Conservation (phyloP, 2,113 vertebrate species). For the Oreotragus oreotragus region DNA sequence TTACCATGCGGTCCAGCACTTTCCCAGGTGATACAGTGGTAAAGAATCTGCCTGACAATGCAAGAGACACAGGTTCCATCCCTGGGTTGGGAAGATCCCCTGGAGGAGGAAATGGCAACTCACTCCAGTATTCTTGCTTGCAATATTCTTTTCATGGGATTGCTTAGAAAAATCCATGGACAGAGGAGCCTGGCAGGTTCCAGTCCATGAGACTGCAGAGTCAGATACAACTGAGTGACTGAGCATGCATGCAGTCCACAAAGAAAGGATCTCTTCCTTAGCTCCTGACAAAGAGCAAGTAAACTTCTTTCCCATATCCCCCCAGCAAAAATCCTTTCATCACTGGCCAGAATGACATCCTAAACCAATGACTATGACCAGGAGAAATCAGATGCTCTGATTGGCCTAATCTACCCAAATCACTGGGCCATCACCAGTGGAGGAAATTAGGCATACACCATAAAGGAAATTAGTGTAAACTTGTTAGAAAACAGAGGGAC, state of each 20-base stretch:
- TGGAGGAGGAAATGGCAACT: neutral
- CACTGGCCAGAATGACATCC: neutral
- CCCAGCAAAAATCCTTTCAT: neutral
- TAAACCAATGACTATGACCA: neutral
- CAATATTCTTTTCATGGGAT: neutral
- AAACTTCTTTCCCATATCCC: neutral
- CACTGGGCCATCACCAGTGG: no score
- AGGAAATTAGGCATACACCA: neutral
- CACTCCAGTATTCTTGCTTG: neutral
- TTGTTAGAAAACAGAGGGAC: neutral
- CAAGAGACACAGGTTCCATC: neutral
- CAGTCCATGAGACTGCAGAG: neutral
- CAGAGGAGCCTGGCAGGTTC: neutral
- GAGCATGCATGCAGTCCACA: neutral
- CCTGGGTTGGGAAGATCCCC: neutral
- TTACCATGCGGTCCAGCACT: neutral
- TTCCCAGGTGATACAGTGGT: neutral
- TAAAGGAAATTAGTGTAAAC: neutral
- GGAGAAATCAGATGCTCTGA: neutral
- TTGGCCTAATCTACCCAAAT: neutral
- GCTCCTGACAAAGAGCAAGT: neutral
- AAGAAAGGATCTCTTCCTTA: neutral
- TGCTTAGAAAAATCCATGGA: neutral
- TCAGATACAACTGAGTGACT: neutral
- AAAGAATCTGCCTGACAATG: neutral